These are phyloP conservation scores for Hololepta plana DNA, from an alignment of 2,888 invertebrate genomes.

Conservation along the genomic window DNA sequence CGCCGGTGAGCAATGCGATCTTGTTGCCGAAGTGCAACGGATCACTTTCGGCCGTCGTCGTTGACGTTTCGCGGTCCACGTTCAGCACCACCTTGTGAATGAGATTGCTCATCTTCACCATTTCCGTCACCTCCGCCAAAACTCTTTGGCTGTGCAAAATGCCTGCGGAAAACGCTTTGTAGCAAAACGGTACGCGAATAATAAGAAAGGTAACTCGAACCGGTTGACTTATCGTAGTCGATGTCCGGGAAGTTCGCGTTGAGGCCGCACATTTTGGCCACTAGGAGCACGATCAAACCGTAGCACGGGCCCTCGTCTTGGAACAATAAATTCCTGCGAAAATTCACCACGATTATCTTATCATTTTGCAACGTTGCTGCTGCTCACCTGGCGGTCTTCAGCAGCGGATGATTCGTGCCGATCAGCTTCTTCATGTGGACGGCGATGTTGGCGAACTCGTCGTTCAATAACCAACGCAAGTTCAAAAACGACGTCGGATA, in stretches of 20 bases:
- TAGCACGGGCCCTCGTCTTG: conserved; percentile 26
- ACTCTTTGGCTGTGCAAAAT: conserved; percentile 72
- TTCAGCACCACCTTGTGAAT: conserved; percentile 71
- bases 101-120: conserved; percentile 80
- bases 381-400: conserved; percentile 81
- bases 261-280: conserved; percentile 82
- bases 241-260: conserved; percentile 53
- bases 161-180: conserved; percentile 13
- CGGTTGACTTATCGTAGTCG: conserved; percentile 44
- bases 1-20: conserved; percentile 74
- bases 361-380: neutral
- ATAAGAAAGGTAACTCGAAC: neutral
- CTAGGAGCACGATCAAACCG: conserved; percentile 75
- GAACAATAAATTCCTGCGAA: conserved; percentile 10
- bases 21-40: conserved; percentile 90
- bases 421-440: conserved; percentile 78
- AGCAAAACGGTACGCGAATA: conserved; percentile 4
- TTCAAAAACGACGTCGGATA: conserved; percentile 90
- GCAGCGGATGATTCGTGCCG: conserved; percentile 81
- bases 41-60: conserved; percentile 19
- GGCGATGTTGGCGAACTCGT: conserved; percentile 88
- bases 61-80: conserved; percentile 35
- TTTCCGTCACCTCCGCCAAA: conserved; percentile 85
- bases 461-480: conserved; percentile 81
- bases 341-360: neutral